Conservation (phyloP, 92 coral and sea anemone genomes). For the Actinostola sp. region DNA sequence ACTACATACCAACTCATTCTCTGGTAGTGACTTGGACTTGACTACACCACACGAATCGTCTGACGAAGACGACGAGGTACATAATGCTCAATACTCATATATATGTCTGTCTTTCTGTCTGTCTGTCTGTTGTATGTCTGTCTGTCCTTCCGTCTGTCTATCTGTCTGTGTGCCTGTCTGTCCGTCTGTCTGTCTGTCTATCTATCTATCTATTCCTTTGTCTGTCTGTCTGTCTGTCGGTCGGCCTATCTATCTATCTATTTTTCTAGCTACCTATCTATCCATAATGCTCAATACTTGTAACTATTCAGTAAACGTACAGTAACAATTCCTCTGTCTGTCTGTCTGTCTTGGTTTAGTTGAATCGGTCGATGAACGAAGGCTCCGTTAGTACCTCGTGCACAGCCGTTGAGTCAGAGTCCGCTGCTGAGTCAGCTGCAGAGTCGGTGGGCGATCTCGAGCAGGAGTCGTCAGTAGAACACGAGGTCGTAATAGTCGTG, state of each 20-base stretch:
- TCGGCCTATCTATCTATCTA: no score
- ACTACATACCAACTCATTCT: slow-evolving; percentile 78
- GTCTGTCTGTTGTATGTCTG: no score
- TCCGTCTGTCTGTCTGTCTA: no score
- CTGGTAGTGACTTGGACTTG: slow-evolving; percentile 96
- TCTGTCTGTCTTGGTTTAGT: slow-evolving; percentile 17
- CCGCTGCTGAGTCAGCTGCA: slow-evolving; percentile 45
- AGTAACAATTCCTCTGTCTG: no score
- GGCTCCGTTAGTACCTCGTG: slow-evolving; percentile 31
- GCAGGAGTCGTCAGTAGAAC: slow-evolving; percentile 32
- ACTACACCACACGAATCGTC: slow-evolving; percentile 95
- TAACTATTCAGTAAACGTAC: no score
- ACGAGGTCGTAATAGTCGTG: slow-evolving; percentile 34
- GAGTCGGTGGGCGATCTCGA: slow-evolving; percentile 47
- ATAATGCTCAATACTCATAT: neutral
- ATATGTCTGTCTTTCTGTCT: no score
- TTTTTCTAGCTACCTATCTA: no score
- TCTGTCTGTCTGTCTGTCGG: no score
- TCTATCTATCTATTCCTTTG: no score
- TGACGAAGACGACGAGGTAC: slow-evolving; percentile 98
- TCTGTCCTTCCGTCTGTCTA: no score
- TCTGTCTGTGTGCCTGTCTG: no score
- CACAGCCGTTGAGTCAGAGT: slow-evolving; percentile 38
- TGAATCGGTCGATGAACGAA: slow-evolving; percentile 54
- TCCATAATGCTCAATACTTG: no score